Evolutionary conservation across 2,113 vertebrate genomes (phyloP), one percentile per base, ranked within the genome.

Genomic region (Dermatemys mawii): DNA sequence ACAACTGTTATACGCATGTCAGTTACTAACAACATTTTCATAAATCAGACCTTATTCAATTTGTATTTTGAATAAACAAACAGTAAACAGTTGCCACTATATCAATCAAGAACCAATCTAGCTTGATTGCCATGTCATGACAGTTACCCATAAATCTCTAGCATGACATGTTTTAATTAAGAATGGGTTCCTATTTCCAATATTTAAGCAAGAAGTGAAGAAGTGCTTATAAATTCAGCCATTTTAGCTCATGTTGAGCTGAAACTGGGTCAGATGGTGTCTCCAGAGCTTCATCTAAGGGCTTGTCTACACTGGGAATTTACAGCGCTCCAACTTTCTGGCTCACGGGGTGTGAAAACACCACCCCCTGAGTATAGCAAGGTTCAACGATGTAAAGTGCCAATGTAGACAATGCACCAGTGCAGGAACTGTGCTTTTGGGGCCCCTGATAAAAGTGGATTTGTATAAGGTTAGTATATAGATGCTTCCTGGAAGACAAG

Each of bases 181-280:
- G 86, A 92, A 92, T 5, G 78, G 55, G 93, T 90, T 83, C 93
- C 93, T 91, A 73, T 86, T 88, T 78, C 86, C 84, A 73, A 91
- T 93, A 92, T 85, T 97, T 93, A 97, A 96, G 84, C 73, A 89
- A 94, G 84, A 70, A 93, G 81, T 19, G 54, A 80, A 5, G 78
- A 96, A 92, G 48, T 24, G 29, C 70, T 46, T 38, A 82, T 94
- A 86, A 85, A 96, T 93, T 41, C 60, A 91, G 94, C 82, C 80
- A 82, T 84, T 95, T 91, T 48, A 87, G 73, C 13, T 29, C 70
- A 83, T 0, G 7, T 78, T 78, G 78, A 94, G 82, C 78, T 94
- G 78, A 92, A 96, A 97, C 44, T 94, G 84, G 92, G 94, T 90
- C 94, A 95, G 54, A 82, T 83, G 90, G 54, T 60, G 86, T 87